Evolutionary conservation across 2,888 invertebrate species (phyloP), one percentile per base, ranked within the genome.

Genomic region (Hypomecis punctinalis): DNA sequence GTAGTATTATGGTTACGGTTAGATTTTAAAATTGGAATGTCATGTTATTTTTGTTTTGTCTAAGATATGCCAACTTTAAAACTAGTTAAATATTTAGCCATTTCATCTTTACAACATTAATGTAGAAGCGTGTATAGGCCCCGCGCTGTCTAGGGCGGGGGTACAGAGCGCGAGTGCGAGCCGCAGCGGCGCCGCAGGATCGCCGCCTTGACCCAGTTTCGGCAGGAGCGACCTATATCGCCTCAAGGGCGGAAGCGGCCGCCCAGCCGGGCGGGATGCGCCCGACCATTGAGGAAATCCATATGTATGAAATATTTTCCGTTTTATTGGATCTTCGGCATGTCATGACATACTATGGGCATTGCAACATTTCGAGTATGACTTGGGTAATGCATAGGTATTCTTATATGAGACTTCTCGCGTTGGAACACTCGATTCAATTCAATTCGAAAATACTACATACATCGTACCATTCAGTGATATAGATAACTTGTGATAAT

Each of bases 121-220:
- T 46, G 9, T 40, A 9, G 40, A 9, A 11, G 45, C n/a, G 11
- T 10, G 11, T 45, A 11, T 23, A 47, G 42, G 11, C 13, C 23
- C 59, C 59, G 43, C 53, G 40, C 46, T 39, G 56, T 65, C 61
- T 60, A 53, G 43, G 54, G 36, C 8, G 43, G 33, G 56, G 35
- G 5, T 13, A n/a, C 39, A 43, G 23, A 13, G 36, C 53, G 13
- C 37, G 36, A 42, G 9, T 37, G 9, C 46, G 43, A 43, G n/a
- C 48, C 49, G 63, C 55, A 55, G 55, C 54, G 40, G 45, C 54
- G 46, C 55, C 54, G 51, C 51, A 57, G 40, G 13, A 57, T 8
- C 48, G 43, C 42, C 58, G 64, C 72, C 72, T 72, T 72, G 72
- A 70, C 72, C 72, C 51, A 68, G 51, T 59, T 70, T 35, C 55